These are phyloP conservation scores for Lanius collurio DNA, from an alignment of 2,113 vertebrate genomes.

Conservation along the genomic window DNA sequence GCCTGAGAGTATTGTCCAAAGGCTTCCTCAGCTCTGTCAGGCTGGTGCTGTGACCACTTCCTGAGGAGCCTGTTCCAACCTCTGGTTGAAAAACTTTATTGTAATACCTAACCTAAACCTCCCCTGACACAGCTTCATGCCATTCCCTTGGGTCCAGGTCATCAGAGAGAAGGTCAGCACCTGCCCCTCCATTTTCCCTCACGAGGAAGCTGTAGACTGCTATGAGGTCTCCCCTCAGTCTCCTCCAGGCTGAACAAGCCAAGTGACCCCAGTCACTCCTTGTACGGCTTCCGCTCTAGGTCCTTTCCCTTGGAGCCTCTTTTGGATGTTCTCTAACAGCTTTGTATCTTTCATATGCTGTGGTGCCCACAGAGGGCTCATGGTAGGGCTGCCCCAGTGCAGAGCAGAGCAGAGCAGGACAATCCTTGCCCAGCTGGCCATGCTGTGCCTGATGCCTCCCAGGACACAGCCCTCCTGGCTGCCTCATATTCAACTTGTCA, in stretches of 20 bases:
- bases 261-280: background rate
- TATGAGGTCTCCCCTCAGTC: background rate
- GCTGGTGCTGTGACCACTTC: background rate
- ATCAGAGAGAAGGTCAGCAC: background rate
- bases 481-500: background rate
- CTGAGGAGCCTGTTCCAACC: background rate
- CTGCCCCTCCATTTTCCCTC: background rate
- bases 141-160: background rate
- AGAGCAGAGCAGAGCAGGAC: background rate
- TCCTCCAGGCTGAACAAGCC: background rate
- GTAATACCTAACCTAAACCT: background rate
- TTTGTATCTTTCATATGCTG: background rate
- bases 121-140: background rate
- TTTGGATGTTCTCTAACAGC: background rate
- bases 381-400: background rate
- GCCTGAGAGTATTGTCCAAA: background rate
- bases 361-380: background rate
- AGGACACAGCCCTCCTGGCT: fast-evolving
- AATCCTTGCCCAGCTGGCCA: fast-evolving
- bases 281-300: fast-evolving
- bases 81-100: background rate
- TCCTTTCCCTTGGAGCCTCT: background rate
- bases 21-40: background rate
- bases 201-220: background rate
- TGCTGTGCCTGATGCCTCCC: background rate